Base-by-base conservation (phyloP, 2,888 invertebrate species). In the Saturnia pavonia region DNA sequence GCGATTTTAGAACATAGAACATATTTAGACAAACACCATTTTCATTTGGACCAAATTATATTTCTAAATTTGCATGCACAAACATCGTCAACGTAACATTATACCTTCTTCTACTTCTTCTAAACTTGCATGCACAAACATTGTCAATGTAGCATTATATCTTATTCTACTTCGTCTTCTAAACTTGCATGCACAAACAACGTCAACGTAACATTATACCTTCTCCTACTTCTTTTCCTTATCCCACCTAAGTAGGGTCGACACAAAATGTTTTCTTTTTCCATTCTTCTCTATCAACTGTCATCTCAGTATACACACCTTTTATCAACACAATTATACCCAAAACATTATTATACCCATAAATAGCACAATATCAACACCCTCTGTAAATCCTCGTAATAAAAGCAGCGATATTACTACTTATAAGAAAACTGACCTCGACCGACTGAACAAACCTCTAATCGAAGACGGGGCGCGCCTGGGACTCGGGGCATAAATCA, bases 361-460 rank as follows among this genome's bases (percentile, higher is more conserved):
- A 71, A 79, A 72, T n/a, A n/a, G n/a, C n/a, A 75, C 75, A 72
- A 72, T 81, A 80, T 81, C 78, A 81, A 76, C 76, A 73, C 74
- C 74, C 72, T 82, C 81, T 77, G 80, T 76, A 73, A 81, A 76
- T 82, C 77, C 83, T 80, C 76, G 79, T 86, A 85, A 88, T 86
- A 86, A 86, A 80, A 76, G 77, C 75, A 80, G 80, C 80, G 80
- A 82, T 86, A 87, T 85, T 88, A 86, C 81, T 77, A 81, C 82
- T 81, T 78, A 86, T 87, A 87, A 88, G 88, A 91, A 92, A 91
- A 92, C 90, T 92, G 91, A 92, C 92, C 92, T 92, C 91, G 87
- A 87, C 84, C 85, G 90, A 91, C 86, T 91, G 91, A 89, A 91
- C 91, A 91, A 91, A 92, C 86, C 88, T 89, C 85, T 90, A 88